Base-by-base conservation (phyloP, 2,888 invertebrate species). In the Amphipyra berbera region DNA sequence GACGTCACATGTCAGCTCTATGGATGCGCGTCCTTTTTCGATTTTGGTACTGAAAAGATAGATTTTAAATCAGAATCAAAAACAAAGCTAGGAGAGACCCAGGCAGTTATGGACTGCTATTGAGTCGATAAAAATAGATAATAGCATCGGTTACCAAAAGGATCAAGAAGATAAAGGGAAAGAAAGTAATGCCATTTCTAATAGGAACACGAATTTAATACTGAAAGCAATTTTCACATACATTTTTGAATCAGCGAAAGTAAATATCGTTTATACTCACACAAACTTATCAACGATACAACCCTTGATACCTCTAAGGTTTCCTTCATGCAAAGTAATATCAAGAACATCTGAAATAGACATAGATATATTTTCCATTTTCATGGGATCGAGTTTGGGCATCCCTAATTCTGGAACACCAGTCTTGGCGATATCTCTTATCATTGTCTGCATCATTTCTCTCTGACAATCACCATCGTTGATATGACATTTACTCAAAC, bases 1-100 rank as follows among this genome's bases (percentile, higher is more conserved):
- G 0, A 90, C 6, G 33, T 88, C 81, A 53, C 91, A 91, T 0
- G 64, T 63, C 0, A 88, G 0, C 6, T 87, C 82, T 5, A 86
- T 42, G 1, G 50, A 55, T 0, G 63, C 73, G 2, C 44, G 55
- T 7, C 69, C 75, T 4, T 77, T 68, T 27, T 90, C 83, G 6
- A 88, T 14, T n/a, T 84, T 63, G 1, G 77, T 46, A 1, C 90
- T 89, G 63, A 52, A 85, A 67, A 57, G 35, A 58, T 21, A 8
- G 0, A 30, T 27, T 27, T 6, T 7, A n/a, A 44, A n/a, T 45
- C 6, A 45, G 45, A 45, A 45, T 27, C 12, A 1, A 21, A 21
- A 2, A 37, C 8, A 1, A 15, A 1, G 6, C 21, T 12, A n/a
- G 2, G 7, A 13, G 30, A 30, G 6, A 30, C 6, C 30, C 30